Evolutionary conservation across 2,888 invertebrate genomes (phyloP).

Genomic region (Anarsia innoxiella): DNA sequence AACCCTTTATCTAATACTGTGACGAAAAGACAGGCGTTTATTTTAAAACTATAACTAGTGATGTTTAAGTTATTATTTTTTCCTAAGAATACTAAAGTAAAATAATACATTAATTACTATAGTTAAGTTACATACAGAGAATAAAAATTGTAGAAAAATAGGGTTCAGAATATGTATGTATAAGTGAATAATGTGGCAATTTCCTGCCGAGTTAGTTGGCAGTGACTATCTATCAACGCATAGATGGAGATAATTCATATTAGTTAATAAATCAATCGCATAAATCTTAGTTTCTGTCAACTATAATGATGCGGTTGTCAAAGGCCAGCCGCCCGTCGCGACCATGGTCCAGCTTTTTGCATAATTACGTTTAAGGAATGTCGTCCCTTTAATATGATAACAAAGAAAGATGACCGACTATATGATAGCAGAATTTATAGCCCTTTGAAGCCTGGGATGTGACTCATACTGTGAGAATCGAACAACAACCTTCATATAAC

Average conservation of each 20-base stretch:
- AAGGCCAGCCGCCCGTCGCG: conserved; percentile 57
- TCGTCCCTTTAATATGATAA: conserved; percentile 67
- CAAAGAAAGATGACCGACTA: conserved; percentile 68
- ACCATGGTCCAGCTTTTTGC: conserved; percentile 69
- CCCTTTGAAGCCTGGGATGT: conserved; percentile 26
- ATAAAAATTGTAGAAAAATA: background rate
- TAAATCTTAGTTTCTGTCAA: conserved; percentile 70
- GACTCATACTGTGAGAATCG: conserved; percentile 44
- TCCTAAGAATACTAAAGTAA: background rate
- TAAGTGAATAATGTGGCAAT: conserved; percentile 2
- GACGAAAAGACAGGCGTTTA: no score
- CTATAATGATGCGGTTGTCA: conserved; percentile 68
- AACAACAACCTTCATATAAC: no score
- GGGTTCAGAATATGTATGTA: no score
- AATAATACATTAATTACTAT: background rate
- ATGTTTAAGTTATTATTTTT: no score
- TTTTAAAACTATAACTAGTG: no score
- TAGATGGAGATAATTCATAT: conserved; percentile 48
- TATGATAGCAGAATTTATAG: conserved; percentile 59
- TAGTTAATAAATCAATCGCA: conserved; percentile 61
- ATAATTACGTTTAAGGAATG: conserved; percentile 70
- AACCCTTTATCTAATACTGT: no score
- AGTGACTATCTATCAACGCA: conserved; percentile 19
- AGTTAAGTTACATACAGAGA: background rate
- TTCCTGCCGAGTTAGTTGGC: conserved; percentile 16